Base-by-base conservation (phyloP, 2,888 invertebrate genomes). In the Drosophila lacicola region DNA sequence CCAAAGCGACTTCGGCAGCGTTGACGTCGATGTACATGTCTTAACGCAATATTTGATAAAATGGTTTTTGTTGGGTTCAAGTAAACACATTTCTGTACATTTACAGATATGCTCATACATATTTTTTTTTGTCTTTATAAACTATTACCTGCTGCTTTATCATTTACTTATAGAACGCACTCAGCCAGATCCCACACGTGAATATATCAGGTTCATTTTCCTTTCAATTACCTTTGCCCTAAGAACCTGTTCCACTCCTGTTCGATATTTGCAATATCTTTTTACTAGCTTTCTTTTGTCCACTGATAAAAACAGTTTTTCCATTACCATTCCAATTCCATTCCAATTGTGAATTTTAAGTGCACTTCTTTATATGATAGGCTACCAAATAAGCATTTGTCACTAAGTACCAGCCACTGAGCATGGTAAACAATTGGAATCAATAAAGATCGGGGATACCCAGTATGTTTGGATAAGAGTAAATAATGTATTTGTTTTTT, bases 21-120 rank as follows among this genome's bases (percentile, higher is more conserved):
- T 25, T 17, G 39, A 50, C 62, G 45, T 34, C 14, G 37, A n/a
- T 46, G n/a, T 29, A 10, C 54, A 14, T 37, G 13, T n/a, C 46
- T 34, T 8, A 44, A 11, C 21, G 29, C 36, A 68, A 51, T 74
- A 53, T 53, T 73, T 69, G 70, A 74, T 63, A 74, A 73, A 73
- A 34, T 62, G 45, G 57, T 71, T 41, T 33, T 13, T 29, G 45
- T 53, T 47, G 17, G 8, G 19, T 17, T 10, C 37, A 36, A n/a
- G 41, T 29, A 41, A 47, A 53, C 46, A 50, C 11, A 34, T 13
- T 17, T n/a, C 17, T 33, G 13, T 37, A 34, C 47, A 25, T 21
- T 2, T 13, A 36, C 34, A 60, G 19, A 49, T 47, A 49, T 49
- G 58, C 17, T 19, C 1, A 17, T 17, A 17, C 17, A 2, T 17